Evolutionary conservation across 2,797 vertebrate genomes (phyloP), one percentile per base, ranked within the genome.

Genomic region (Monodelphis domestica): DNA sequence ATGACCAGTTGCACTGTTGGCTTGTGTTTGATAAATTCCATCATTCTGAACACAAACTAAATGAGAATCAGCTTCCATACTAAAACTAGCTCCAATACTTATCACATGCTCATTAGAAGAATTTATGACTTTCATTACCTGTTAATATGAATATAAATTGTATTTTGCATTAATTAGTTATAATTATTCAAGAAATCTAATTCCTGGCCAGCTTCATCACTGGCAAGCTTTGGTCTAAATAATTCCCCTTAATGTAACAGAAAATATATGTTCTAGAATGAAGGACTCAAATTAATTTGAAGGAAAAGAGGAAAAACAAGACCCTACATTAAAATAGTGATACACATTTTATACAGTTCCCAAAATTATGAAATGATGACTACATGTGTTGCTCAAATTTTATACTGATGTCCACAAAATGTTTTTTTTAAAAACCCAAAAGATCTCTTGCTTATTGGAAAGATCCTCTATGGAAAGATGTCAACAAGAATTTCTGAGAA

Each of bases 101-200:
- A 99, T 99, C 51, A 99, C 99, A 6, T 99, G 99, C 89, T 99
- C 99, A 52, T 99, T 99, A 84, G 99, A 99, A 30, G 99, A 98
- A 89, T 98, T 99, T 70, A 99, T 98, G 89, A 99, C 99, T 98
- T 99, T 99, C 98, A 99, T 98, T 96, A 99, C 98, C 99, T 99
- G 97, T n/a, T 53, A 97, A 95, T 57, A 95, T 0, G 97, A 94
- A 94, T 55, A 91, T 11, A 28, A 54, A 92, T 9, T 93, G 0
- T 50, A 52, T 54, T 90, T 53, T 90, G 29, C 15, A 54, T 92
- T 94, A 87, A 92, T 70, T 63, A 87, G 21, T 70, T 90, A 57
- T 4, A 93, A 45, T 57, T 89, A 92, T 55, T 54, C 56, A 87
- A 63, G 94, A 33, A 92, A 10, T 89, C 45, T 90, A 3, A 53